Conservation (phyloP, 2,888 invertebrate species). For the Clunio marinus region DNA sequence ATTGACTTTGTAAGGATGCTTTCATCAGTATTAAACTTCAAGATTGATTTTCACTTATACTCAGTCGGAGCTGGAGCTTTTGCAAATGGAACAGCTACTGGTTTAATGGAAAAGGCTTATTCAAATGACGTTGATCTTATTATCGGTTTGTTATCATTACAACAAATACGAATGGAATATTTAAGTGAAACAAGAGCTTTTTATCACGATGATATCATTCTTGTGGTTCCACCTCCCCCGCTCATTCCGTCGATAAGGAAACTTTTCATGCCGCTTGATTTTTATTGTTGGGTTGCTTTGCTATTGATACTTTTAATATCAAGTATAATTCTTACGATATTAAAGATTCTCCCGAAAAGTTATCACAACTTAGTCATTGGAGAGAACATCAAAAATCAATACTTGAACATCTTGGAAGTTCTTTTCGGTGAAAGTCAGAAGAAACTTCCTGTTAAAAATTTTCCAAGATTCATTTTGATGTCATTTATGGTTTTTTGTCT, state of each 20-base stretch:
- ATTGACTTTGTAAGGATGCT: background rate
- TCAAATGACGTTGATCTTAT: background rate
- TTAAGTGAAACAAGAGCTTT: background rate
- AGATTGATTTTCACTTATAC: background rate
- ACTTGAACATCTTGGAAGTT: background rate
- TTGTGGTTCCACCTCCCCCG: background rate
- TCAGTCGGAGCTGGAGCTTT: background rate
- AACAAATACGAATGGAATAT: background rate
- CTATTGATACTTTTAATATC: background rate
- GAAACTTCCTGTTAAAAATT: background rate
- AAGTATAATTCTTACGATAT: background rate
- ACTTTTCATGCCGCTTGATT: background rate
- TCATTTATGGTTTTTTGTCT: constrained; percentile 6
- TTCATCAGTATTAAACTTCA: background rate
- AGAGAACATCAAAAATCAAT: background rate
- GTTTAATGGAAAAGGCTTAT: background rate
- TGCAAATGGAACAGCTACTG: background rate
- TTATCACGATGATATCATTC: background rate
- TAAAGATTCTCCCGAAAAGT: background rate
- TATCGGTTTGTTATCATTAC: background rate
- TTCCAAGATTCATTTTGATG: constrained; percentile 2
- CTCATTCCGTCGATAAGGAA: background rate
- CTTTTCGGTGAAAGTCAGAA: background rate
- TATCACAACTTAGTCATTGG: background rate
- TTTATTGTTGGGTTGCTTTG: background rate